These are phyloP conservation scores for Andrena flavipes DNA, from an alignment of 2,888 invertebrate genomes.

Conservation along the genomic window DNA sequence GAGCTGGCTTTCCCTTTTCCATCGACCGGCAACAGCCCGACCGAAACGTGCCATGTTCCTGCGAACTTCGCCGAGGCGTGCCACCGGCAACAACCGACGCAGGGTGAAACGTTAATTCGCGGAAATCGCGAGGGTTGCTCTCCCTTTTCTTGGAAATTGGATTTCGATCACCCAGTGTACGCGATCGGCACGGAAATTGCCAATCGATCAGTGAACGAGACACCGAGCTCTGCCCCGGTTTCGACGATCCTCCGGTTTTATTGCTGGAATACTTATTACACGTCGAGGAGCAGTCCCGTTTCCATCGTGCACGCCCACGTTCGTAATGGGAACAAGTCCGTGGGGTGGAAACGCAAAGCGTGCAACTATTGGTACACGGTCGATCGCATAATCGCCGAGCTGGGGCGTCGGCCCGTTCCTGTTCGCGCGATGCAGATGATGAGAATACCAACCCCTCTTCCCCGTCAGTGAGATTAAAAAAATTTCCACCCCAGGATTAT, in stretches of 20 bases:
- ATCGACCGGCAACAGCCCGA: constrained; percentile 17
- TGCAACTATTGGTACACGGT: constrained; percentile 54
- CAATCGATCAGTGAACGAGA: constrained; percentile 54
- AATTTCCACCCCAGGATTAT: not conserved
- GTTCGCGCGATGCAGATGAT: constrained; percentile 19
- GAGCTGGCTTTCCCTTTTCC: constrained; percentile 13
- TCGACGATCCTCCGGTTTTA: not conserved
- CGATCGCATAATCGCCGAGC: constrained; percentile 62
- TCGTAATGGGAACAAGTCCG: constrained; percentile 31
- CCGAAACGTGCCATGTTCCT: not conserved
- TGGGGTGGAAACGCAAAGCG: constrained; percentile 45
- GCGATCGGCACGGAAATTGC: constrained; percentile 69
- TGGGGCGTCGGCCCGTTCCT: constrained; percentile 65
- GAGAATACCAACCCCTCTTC: constrained; percentile 31
- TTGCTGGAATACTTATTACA: not conserved
- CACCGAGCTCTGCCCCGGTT: constrained; percentile 36
- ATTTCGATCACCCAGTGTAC: constrained; percentile 47
- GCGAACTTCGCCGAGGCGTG: not conserved
- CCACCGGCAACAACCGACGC: not conserved
- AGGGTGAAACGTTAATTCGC: constrained; percentile 18
- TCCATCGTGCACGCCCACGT: constrained; percentile 41
- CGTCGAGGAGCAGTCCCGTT: constrained; percentile 14
- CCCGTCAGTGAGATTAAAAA: constrained; percentile 12
- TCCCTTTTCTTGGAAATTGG: constrained; percentile 42
- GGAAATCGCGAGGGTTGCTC: constrained; percentile 24